Conservation (phyloP, 1,140 invertebrate species). For the Drosophila elegans region DNA sequence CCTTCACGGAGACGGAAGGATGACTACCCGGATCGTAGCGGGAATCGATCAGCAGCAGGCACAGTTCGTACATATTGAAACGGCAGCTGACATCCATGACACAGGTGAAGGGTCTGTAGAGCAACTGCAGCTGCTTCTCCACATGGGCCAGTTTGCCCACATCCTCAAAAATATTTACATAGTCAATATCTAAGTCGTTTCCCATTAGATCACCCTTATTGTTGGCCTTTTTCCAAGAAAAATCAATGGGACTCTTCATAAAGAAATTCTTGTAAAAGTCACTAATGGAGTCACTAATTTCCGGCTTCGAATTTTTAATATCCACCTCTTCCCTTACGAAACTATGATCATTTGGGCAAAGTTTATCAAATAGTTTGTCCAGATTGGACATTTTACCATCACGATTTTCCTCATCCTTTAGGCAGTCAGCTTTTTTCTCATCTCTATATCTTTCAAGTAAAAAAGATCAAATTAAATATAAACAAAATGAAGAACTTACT, state of each 20-base stretch:
- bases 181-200: slow-evolving; percentile 46
- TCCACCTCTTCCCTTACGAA: background rate
- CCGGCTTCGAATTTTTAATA: background rate
- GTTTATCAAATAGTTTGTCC: background rate
- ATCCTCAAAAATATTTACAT: slow-evolving; percentile 49
- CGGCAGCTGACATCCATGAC: slow-evolving; percentile 43
- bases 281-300: background rate
- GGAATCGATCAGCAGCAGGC: slow-evolving; percentile 41
- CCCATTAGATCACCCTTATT: background rate
- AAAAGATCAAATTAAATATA: background rate
- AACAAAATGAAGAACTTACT: background rate
- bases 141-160: slow-evolving; percentile 22
- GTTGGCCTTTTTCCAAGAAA: slow-evolving; percentile 14
- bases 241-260: background rate
- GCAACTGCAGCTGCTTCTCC: slow-evolving; percentile 55
- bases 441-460: background rate
- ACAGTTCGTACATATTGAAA: slow-evolving; percentile 55
- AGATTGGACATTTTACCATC: background rate
- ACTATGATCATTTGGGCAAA: background rate
- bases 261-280: background rate
- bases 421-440: background rate
- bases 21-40: slow-evolving; percentile 53
- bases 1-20: slow-evolving; percentile 33
- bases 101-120: slow-evolving; percentile 62
- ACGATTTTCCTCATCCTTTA: background rate